Evolutionary conservation across 2,113 vertebrate species (phyloP), one percentile per base, ranked within the genome.

Genomic region (Chiloscyllium plagiosum): DNA sequence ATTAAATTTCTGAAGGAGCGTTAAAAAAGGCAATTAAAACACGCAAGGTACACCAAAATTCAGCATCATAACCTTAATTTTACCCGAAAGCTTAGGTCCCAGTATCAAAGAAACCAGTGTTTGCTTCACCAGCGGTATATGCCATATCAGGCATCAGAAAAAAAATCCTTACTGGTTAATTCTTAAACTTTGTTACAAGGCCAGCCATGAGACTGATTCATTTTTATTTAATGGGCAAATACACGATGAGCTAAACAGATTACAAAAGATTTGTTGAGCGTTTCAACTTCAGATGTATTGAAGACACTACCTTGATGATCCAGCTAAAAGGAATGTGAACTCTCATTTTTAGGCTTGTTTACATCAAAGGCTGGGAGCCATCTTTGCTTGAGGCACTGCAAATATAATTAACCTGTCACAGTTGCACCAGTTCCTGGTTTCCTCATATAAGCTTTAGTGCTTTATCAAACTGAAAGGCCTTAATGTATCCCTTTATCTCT

Each of bases 341-440:
- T 96, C 96, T 96, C 96, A 96, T 96, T 96, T 96, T 96, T 65
- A 95, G 52, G 95, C 96, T 97, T 97, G 97, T 97, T 97, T 97
- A 97, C 97, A 97, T 78, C 96, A 96, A 95, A 89, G 95, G 96
- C 96, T 97, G 97, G 97, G 96, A 97, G 97, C 96, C 97, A 97
- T 97, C 96, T 97, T 97, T 96, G 97, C 96, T 95, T 96, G 90
- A 87, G 96, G 96, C 96, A 96, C 96, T 66, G 96, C 96, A 96
- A 96, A 96, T 96, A 96, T 96, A 94, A 95, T 96, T 96, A 96
- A 96, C 70, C 95, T 50, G 96, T 96, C 96, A 96, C 78, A 96
- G 96, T 96, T 97, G 96, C 96, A 96, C 96, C 95, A 96, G 96
- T 96, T 96, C 89, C 96, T 96, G 96, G 96, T 96, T 96, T 83